Base-by-base conservation (phyloP, 2,113 vertebrate genomes). In the Aphyosemion australe region DNA sequence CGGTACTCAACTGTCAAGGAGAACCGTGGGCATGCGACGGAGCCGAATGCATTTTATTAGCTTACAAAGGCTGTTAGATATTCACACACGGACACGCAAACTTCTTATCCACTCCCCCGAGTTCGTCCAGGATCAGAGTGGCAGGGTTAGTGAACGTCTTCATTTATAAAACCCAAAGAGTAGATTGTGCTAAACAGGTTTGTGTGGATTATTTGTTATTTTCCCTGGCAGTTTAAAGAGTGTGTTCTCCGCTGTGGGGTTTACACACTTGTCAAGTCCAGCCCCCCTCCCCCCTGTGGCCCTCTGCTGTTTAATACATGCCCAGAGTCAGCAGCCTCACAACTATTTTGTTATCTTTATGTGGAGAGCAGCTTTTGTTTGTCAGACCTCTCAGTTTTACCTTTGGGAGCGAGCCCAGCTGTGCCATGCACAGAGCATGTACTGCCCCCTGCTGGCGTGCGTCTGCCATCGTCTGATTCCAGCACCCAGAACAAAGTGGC, bases 361-460 rank as follows among this genome's bases (percentile, higher is more conserved):
- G 79, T 89, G 86, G 76, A 79, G 78, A 87, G 78, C 80, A 85
- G 82, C 68, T 82, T 85, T 80, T 63, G 72, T 79, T 81, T 79
- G 79, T 77, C 76, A 85, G 83, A 82, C 85, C 81, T 88, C 67
- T 74, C 61, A 70, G 72, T 79, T 87, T 87, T 77, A 77, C 79
- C 77, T 69, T 12, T 80, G 78, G 82, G 86, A 78, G 61, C 32
- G 51, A 59, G 48, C 63, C 10, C 16, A 76, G 79, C 54, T 55
- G 20, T 69, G 60, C 61, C 70, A 89, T 91, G 80, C 65, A 73
- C 68, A 92, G 84, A 79, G 71, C 82, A 78, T 84, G 61, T 92
- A 92, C 91, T 94, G 93, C 93, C 93, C 92, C 90, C 93, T 93
- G 84, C 90, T 92, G 93, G 89, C 50, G 8, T 12, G 26, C 15